These are phyloP conservation scores for Lasioglossum albipes DNA, from an alignment of 1,140 invertebrate genomes.

Conservation along the genomic window DNA sequence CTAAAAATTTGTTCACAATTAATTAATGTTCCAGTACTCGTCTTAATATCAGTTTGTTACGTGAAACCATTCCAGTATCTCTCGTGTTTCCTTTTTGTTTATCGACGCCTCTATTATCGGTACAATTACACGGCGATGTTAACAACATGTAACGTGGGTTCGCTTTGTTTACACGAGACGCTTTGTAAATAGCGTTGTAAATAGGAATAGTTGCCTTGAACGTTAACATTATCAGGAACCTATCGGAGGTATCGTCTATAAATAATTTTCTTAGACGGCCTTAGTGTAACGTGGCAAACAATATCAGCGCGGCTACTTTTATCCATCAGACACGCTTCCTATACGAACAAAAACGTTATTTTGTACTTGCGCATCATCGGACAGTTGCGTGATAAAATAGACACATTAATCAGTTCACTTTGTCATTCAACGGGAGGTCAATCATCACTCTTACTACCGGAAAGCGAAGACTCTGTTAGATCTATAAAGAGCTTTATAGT, in stretches of 20 bases:
- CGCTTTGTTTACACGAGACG: not conserved
- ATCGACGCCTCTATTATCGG: not conserved
- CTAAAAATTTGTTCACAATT: no score
- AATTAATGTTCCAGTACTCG: not conserved
- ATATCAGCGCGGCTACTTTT: not conserved
- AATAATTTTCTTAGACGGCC: not conserved
- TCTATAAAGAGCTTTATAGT: no score
- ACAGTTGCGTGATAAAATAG: no score
- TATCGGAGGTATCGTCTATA: not conserved
- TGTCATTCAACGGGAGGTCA: no score
- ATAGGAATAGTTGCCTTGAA: not conserved
- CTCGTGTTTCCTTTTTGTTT: not conserved
- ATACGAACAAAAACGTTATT: no score
- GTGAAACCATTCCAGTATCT: not conserved
- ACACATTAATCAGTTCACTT: no score
- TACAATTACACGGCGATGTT: not conserved
- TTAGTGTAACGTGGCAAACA: not conserved
- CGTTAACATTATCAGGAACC: no score
- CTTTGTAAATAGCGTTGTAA: constrained; percentile 3
- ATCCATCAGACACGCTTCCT: no score
- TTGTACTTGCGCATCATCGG: no score
- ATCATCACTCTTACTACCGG: no score
- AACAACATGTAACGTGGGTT: not conserved
- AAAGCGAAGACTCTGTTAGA: no score
- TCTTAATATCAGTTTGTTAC: not conserved